Evolutionary conservation across 2,888 invertebrate genomes (phyloP), one percentile per base, ranked within the genome.

Genomic region (Tetanocera ferruginea): DNA sequence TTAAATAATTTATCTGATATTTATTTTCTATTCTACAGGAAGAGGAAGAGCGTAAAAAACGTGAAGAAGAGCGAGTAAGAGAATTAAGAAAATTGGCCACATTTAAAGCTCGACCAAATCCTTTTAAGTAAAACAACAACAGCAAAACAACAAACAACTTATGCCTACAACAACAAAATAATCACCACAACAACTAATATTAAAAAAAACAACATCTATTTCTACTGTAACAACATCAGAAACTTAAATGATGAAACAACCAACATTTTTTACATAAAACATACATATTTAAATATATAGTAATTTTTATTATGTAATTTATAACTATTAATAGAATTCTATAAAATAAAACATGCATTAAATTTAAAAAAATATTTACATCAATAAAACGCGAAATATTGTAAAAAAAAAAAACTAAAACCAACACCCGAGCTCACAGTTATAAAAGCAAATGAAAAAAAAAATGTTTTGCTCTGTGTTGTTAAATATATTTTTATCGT

Each of bases 61-160:
- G 82, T 31, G 88, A 90, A 80, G 82, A 86, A 80, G 84, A 85
- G 79, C 80, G 84, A 74, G 80, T 84, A 52, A 87, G 84, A 81
- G 85, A 88, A 83, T 74, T 90, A 81, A 85, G 89, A 78, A 89
- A 89, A 80, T 82, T 82, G 79, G 83, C 87, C 77, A 83, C 85
- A 78, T 89, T 89, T 78, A 89, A 89, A 85, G 90, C 90, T 76
- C 86, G 88, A 83, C 89, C 87, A 82, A 90, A 89, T 83, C 89
- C 89, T 57, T 89, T 89, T 80, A 89, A 89, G 82, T 85, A 85
- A 81, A 78, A 62, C 78, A 76, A 74, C 51, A 52, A 69, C 78
- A 76, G n/a, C n/a, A 79, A 78, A 79, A 76, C 72, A 77, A n/a
- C n/a, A 71, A 11, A 52, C 51, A 74, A 60, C 43, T 25, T 3